A percentile compares a stretch with the other conserved stretches of the same genome.
Conservation (phyloP, 2,113 vertebrate genomes). For the Nycticebus coucang region DNA sequence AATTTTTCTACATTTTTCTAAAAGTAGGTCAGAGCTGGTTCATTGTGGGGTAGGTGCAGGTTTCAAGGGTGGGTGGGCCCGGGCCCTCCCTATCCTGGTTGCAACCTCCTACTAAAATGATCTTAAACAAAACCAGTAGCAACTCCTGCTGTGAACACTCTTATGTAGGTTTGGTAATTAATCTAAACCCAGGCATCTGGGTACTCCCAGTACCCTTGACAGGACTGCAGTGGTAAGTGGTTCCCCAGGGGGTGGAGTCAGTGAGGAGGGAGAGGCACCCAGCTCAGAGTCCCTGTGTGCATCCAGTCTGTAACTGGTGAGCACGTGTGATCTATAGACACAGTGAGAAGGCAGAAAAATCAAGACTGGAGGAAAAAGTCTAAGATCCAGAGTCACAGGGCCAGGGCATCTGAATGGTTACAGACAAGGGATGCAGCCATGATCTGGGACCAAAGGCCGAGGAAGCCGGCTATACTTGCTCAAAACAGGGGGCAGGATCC, state of each 20-base stretch:
- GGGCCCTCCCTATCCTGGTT: too few relatives aligned
- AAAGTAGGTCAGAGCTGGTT: not conserved
- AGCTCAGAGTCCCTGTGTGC: not conserved
- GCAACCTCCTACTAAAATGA: not conserved
- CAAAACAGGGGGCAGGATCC: not conserved
- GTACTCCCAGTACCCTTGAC: not conserved
- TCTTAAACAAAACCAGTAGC: not conserved
- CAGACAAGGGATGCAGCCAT: fast-evolving
- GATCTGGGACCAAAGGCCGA: not conserved
- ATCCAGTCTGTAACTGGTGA: not conserved
- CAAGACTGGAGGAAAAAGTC: not conserved
- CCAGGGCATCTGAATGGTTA: not conserved
- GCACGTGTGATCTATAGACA: not conserved
- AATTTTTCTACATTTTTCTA: not conserved
- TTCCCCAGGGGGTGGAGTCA: not conserved
- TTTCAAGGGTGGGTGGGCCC: not conserved
- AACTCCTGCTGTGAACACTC: not conserved
- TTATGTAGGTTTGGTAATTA: not conserved
- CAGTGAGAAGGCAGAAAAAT: not conserved
- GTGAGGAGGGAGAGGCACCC: not conserved
- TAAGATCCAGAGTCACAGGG: not conserved
- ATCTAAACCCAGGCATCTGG: not conserved
- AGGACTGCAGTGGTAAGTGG: not conserved
- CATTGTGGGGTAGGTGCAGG: too few relatives aligned
- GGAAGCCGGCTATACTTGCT: not conserved